A percentile compares a stretch with the other conserved stretches of the same genome.
Conservation (phyloP, 2,113 vertebrate species). For the Cochlearius cochlearius region DNA sequence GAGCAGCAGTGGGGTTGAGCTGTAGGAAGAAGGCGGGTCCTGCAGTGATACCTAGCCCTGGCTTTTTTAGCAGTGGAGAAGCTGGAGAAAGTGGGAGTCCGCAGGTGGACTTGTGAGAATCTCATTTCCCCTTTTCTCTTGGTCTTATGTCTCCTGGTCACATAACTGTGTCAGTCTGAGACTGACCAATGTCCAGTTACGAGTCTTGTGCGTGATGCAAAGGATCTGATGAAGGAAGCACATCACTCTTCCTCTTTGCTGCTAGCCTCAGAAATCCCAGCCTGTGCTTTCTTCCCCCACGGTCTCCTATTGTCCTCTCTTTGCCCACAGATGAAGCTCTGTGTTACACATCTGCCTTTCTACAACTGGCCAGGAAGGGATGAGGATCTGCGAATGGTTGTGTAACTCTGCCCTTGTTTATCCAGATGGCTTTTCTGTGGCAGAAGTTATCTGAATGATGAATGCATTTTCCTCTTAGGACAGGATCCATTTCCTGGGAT, state of each 20-base stretch:
- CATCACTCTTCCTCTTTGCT: not conserved
- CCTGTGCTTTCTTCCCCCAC: not conserved
- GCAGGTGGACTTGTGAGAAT: not conserved
- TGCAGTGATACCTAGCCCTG: not conserved
- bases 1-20: not conserved
- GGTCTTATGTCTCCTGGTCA: not conserved
- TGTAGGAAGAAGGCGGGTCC: not conserved
- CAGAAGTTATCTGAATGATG: conserved; percentile 60
- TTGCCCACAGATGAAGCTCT: not conserved
- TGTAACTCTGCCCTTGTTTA: conserved; percentile 59
- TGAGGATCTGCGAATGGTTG: not conserved
- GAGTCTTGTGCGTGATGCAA: not conserved
- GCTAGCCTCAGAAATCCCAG: not conserved
- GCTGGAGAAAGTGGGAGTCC: not conserved
- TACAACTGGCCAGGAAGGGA: not conserved
- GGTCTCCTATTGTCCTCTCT: not conserved
- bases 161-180: not conserved
- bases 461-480: conserved; percentile 54
- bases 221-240: not conserved
- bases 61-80: not conserved
- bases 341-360: conserved; percentile 32
- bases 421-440: conserved; percentile 61
- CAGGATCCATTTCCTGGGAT: conserved; percentile 57
- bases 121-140: not conserved
- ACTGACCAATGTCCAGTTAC: not conserved